A percentile compares a stretch with the other conserved stretches of the same genome.
Evolutionary conservation across 2,113 vertebrate genomes (phyloP).

Genomic region (Petrocephalus microphthalmus): DNA sequence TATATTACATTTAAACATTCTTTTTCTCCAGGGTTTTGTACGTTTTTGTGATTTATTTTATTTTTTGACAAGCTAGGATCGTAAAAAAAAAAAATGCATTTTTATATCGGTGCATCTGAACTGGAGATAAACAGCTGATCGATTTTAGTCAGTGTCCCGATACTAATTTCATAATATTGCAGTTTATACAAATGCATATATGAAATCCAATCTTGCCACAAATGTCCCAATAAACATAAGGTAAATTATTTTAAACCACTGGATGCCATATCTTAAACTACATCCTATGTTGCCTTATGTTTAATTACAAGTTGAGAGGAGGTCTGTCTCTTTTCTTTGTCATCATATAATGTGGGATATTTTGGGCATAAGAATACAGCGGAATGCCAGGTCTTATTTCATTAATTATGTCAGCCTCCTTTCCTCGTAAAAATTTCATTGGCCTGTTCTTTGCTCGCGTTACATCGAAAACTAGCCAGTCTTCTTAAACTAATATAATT

Average conservation of each 20-base stretch:
- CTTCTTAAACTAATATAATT: neutral
- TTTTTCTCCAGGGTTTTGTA: neutral
- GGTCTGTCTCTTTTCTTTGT: neutral
- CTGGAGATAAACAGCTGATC: neutral
- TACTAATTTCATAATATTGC: neutral
- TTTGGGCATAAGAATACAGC: neutral
- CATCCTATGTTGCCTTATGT: too few relatives aligned
- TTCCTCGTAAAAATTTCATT: neutral
- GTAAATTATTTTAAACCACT: neutral
- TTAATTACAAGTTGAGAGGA: neutral
- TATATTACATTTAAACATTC: constrained; percentile 9
- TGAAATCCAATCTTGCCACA: neutral
- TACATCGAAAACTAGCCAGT: neutral
- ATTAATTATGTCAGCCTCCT: neutral
- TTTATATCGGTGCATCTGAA: neutral
- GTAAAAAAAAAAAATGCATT: neutral
- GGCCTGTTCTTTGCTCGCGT: neutral
- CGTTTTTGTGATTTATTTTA: neutral
- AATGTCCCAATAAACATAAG: neutral
- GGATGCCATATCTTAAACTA: neutral
- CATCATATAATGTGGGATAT: neutral
- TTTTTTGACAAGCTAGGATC: neutral
- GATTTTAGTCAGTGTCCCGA: neutral
- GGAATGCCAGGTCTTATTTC: neutral
- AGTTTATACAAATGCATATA: neutral